Base-by-base conservation (phyloP, 2,113 vertebrate genomes). In the Chloropsis cyanopogon region DNA sequence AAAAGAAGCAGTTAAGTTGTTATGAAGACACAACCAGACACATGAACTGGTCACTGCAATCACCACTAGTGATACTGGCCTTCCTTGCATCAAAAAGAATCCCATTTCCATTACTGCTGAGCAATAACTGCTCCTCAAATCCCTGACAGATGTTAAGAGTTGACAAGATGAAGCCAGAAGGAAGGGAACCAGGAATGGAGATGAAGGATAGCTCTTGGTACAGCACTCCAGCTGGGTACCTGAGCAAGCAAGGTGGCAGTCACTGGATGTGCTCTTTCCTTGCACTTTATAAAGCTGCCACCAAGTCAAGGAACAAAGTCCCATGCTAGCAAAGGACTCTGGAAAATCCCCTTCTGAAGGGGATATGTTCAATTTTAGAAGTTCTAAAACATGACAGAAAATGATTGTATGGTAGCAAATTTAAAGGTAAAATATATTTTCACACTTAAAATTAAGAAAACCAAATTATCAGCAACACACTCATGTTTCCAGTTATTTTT, bases 31-130 rank as follows among this genome's bases (percentile, higher is more conserved):
- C 29, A 56, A 54, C 7, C 7, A 78, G 61, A 61, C 24, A 77
- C 0, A 0, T 10, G 23, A 88, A 66, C 35, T 23, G n/a, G 61
- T 47, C 42, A 14, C 0, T 82, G 60, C 75, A 66, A 47, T n/a
- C 61, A 46, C 7, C 39, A 68, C 15, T 10, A 50, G 35, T 3
- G 12, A 50, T 21, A 31, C 10, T 31, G 47, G 57, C 15, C 33
- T 63, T 54, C 8, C 63, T 42, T n/a, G 28, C 8, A 60, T 56
- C 49, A 82, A 22, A 75, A 28, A 47, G 4, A 68, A 65, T 24
- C 18, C 16, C 11, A 54, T 42, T 73, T 33, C 21, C 50, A 53
- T n/a, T 14, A 39, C 17, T 61, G 41, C 46, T 65, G 37, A 61
- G 54, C n/a, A 77, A 1, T 28, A 92, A 71, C n/a, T 35, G 49